Base-by-base conservation (phyloP, 2,888 invertebrate species). In the Trissolcus japonicus region DNA sequence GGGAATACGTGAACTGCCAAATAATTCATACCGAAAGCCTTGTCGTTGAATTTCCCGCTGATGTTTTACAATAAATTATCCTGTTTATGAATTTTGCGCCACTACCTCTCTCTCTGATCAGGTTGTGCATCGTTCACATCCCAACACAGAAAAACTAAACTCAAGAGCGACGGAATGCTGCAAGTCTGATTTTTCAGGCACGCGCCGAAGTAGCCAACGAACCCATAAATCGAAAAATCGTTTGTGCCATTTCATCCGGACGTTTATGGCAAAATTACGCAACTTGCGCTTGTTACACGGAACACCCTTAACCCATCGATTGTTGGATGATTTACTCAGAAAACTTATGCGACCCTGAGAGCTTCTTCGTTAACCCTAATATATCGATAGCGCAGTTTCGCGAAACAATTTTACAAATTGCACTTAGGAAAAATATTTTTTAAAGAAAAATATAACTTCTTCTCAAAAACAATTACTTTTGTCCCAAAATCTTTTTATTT, bases 251-350 rank as follows among this genome's bases (percentile, higher is more conserved):
- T 82, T 81, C 79, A 81, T 81, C 82, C 75, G 62, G 83, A 84
- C 81, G 75, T 83, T 83, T 82, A 82, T 79, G 83, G 83, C 80
- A 74, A 74, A 83, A 83, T 84, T 82, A 83, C 80, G 79, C 60
- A 40, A 79, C 82, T 82, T 62, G 79, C 48, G 78, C 79, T 79
- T 79, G 81, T 84, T 80, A 80, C 71, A 57, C 61, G 57, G 35
- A 35, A 35, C 35, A 35, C 35, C 35, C 35, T 35, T 35, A 35
- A 11, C 35, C 35, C 35, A 35, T 35, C 35, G 35, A 35, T 35
- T 35, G 35, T 7, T 35, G 1, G 35, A 35, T 35, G 35, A 35
- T 35, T 35, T 35, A 35, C 35, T 35, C 35, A 35, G 35, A 35
- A 35, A 35, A 35, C 35, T 35, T 11, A 35, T 35, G 35, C 35